phyloP scores from a whole-genome alignment of 64 coral and sea anemone species.

The Pocillopora verrucosa region DNA sequence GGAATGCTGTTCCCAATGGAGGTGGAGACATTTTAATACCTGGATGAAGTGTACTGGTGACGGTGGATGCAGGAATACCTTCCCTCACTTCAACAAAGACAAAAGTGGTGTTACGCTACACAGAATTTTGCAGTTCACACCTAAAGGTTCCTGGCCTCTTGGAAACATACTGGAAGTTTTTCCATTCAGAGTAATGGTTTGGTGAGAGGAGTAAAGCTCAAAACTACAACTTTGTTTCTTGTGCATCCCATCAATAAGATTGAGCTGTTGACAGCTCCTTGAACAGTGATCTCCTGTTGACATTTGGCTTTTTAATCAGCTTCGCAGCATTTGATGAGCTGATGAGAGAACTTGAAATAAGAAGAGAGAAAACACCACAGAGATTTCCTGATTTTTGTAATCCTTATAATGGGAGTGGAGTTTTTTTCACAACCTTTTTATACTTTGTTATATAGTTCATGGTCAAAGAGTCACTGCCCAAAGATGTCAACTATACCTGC shows the following conservation, averaged over 20 bases:
- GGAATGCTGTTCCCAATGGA: neutral
- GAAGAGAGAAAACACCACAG: no score
- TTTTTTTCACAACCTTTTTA: no score
- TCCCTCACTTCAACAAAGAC: neutral
- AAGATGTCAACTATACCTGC: no score
- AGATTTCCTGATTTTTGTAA: no score
- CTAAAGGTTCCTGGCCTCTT: slow-evolving; percentile 13
- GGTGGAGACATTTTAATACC: slow-evolving; percentile 17
- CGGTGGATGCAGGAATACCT: neutral
- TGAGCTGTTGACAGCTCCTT: slow-evolving; percentile 9
- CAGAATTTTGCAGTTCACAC: neutral
- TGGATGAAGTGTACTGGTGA: neutral
- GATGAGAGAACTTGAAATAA: no score
- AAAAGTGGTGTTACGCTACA: slow-evolving; percentile 4
- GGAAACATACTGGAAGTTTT: slow-evolving; percentile 12
- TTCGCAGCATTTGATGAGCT: no score
- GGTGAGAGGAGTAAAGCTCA: slow-evolving; percentile 19
- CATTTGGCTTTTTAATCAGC: no score
- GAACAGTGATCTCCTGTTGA: neutral
- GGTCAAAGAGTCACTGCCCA: no score
- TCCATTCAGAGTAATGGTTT: neutral
- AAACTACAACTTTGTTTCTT: slow-evolving; percentile 11
- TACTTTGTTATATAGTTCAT: no score
- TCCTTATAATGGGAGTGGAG: no score
- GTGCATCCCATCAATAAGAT: slow-evolving; percentile 19